Evolutionary conservation across 2,888 invertebrate genomes (phyloP).

Genomic region (Machimus rusticus): DNA sequence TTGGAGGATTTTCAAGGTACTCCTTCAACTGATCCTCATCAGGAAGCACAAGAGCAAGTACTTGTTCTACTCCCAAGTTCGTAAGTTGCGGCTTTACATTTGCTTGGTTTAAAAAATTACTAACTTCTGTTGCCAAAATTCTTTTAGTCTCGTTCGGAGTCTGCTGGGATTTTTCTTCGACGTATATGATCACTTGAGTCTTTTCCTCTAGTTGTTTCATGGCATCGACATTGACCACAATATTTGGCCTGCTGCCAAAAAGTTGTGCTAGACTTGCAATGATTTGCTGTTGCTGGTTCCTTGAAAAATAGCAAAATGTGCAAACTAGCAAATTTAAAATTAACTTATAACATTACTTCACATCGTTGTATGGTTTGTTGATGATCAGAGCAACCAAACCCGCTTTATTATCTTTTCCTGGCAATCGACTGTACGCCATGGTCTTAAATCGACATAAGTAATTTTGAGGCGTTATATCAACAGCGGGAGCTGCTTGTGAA

Average conservation of each 20-base stretch:
- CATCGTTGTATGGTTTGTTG: constrained; percentile 80
- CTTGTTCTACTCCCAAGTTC: constrained; percentile 75
- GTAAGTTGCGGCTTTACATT: constrained; percentile 75
- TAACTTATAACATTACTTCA: constrained; percentile 67
- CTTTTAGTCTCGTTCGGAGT: constrained; percentile 71
- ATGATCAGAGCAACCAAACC: constrained; percentile 88
- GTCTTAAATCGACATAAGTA: constrained; percentile 94
- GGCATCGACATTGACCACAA: constrained; percentile 79
- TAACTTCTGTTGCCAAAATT: constrained; percentile 77
- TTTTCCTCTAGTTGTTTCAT: constrained; percentile 81
- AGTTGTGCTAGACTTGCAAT: constrained; percentile 73
- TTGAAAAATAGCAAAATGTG: constrained; percentile 52
- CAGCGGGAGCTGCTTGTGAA: constrained; percentile 76
- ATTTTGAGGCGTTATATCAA: constrained; percentile 87
- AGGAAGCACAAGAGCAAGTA: constrained; percentile 77
- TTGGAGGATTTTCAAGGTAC: constrained; percentile 90
- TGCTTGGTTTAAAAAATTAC: constrained; percentile 74
- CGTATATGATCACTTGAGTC: constrained; percentile 78
- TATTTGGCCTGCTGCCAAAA: constrained; percentile 85
- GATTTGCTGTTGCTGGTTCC: constrained; percentile 75
- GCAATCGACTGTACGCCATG: constrained; percentile 89
- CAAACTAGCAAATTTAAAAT: background rate
- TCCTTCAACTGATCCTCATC: constrained; percentile 82
- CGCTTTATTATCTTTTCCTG: constrained; percentile 87
- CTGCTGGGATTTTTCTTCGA: constrained; percentile 73